Conservation (phyloP, 2,113 vertebrate genomes). For the Dryoscopus gambensis region DNA sequence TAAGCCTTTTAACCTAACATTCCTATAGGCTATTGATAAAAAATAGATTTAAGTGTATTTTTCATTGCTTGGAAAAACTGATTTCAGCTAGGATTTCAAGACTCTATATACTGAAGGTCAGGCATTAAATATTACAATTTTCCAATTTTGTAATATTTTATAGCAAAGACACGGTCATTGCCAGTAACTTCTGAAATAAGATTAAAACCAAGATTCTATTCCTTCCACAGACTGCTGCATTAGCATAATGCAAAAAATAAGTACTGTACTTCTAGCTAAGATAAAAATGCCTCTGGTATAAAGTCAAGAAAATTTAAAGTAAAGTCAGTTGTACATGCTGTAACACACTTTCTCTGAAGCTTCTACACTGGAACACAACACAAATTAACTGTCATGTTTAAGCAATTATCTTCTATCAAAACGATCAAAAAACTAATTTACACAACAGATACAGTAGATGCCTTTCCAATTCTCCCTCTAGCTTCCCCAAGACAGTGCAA, state of each 20-base stretch:
- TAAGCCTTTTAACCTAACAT: background rate
- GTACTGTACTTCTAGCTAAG: conserved; percentile 8
- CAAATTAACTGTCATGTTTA: conserved; percentile 45
- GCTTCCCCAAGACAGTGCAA: background rate
- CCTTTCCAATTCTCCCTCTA: conserved; percentile 7
- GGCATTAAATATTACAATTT: background rate
- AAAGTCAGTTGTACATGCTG: background rate
- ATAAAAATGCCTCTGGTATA: conserved; percentile 28
- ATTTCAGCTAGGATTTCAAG: conserved; percentile 29
- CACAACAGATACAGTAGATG: background rate
- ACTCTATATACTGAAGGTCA: background rate
- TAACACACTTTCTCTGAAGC: conserved; percentile 15
- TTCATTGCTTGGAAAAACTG: background rate
- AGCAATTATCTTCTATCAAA: conserved; percentile 50
- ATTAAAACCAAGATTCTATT: conserved; percentile 13
- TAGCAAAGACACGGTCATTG: conserved; percentile 28
- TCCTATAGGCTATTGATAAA: conserved; percentile 30
- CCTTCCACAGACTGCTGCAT: conserved; percentile 10
- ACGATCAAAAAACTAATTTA: conserved; percentile 39
- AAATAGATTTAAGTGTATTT: conserved; percentile 28
- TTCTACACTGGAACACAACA: conserved; percentile 16
- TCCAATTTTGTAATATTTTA: conserved; percentile 32
- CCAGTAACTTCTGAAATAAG: conserved; percentile 33
- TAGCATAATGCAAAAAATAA: conserved; percentile 13
- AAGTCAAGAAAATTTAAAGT: conserved; percentile 29